These are phyloP conservation scores for Oscheius sp. DNA, from an alignment of 2,888 invertebrate genomes.

Conservation along the genomic window DNA sequence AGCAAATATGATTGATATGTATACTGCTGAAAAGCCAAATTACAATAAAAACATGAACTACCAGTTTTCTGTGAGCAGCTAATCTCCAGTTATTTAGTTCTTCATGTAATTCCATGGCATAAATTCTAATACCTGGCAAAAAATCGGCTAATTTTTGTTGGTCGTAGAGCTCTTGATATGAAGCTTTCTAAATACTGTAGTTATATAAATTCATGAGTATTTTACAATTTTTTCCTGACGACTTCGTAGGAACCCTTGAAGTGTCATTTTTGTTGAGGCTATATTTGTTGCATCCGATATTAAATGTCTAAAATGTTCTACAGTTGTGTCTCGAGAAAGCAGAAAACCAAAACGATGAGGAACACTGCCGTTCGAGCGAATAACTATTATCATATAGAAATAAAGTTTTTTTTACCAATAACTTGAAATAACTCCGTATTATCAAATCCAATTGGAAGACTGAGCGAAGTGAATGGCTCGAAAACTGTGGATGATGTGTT, in stretches of 20 bases:
- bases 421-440: conserved; percentile 79
- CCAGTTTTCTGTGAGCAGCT: conserved; percentile 47
- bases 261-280: conserved; percentile 29
- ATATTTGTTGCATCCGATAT: conserved; percentile 38
- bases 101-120: conserved; percentile 46
- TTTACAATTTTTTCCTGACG: conserved; percentile 38
- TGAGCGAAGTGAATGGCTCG: conserved; percentile 89
- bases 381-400: conserved; percentile 65
- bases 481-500: conserved; percentile 82
- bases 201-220: no score
- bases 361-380: conserved; percentile 79
- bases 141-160: conserved; percentile 34
- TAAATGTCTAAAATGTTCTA: conserved; percentile 43
- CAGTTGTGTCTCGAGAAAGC: conserved; percentile 76
- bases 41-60: background rate
- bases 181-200: background rate
- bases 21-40: conserved; percentile 39
- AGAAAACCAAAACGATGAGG: conserved; percentile 86
- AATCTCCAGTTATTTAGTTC: conserved; percentile 40
- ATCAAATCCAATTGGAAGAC: conserved; percentile 89
- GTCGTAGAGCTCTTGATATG: background rate
- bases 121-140: conserved; percentile 41
- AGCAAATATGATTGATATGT: conserved; percentile 56
- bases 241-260: conserved; percentile 44
- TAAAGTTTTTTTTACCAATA: conserved; percentile 39